These are phyloP conservation scores for Pseudopipra pipra DNA, from an alignment of 2,113 vertebrate species.

Conservation along the genomic window DNA sequence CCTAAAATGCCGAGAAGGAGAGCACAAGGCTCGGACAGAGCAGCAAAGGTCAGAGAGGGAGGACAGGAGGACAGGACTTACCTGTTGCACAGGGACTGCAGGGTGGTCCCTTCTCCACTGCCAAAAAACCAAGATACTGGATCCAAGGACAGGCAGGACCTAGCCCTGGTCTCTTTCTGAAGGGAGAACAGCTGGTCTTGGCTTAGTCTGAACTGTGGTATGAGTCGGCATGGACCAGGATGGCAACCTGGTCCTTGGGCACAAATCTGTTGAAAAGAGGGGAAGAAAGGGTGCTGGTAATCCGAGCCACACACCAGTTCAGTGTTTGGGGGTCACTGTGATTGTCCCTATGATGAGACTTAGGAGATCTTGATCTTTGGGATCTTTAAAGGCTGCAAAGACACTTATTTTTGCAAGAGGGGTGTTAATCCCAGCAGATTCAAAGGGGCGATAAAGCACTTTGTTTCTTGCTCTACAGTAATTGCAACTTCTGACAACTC, in stretches of 20 bases:
- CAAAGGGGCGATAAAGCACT: constrained; percentile 40
- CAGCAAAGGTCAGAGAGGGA: not conserved
- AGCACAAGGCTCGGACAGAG: fast-evolving
- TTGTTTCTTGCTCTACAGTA: constrained; percentile 52
- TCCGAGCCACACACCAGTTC: not conserved
- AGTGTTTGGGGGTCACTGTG: not conserved
- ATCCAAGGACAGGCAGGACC: not conserved
- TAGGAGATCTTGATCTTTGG: constrained; percentile 19
- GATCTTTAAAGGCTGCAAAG: constrained; percentile 11
- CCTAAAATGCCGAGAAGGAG: not conserved
- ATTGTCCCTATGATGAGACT: not conserved
- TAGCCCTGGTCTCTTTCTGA: not conserved
- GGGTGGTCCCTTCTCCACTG: not conserved
- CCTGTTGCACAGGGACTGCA: not conserved
- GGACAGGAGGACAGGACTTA: constrained; percentile 20
- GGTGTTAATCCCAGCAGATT: constrained; percentile 56
- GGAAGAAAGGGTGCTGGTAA: not conserved
- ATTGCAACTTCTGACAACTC: constrained; percentile 60
- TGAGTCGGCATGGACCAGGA: not conserved
- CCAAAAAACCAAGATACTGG: not conserved
- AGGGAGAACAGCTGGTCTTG: not conserved
- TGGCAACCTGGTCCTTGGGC: not conserved
- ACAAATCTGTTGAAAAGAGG: not conserved
- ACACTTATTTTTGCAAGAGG: constrained; percentile 21
- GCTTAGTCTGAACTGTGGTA: not conserved